Evolutionary conservation across 2,797 vertebrate genomes (phyloP).

Genomic region (Uromys caudimaculatus): DNA sequence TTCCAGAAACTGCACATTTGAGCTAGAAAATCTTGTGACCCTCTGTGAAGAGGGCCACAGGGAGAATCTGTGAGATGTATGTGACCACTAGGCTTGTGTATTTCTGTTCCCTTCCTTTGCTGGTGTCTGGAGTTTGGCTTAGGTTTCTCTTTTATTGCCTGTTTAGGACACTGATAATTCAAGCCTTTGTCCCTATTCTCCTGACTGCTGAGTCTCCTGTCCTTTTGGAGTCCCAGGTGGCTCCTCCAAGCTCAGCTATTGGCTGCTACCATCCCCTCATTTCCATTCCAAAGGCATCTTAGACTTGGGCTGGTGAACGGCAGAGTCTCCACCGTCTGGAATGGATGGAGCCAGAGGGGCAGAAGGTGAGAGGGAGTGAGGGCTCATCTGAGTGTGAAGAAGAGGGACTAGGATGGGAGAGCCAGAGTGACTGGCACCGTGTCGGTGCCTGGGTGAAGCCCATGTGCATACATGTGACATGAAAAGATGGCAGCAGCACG

Average conservation of each 20-base stretch:
- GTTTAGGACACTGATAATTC: background rate
- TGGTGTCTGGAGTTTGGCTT: background rate
- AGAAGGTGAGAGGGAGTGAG: background rate
- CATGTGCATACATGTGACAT: background rate
- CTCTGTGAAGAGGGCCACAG: background rate
- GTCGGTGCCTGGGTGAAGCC: background rate
- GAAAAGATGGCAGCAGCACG: background rate
- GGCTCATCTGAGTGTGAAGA: background rate
- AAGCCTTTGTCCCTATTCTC: conserved; percentile 20
- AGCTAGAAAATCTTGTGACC: background rate
- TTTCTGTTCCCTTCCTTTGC: background rate
- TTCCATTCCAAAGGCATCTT: background rate
- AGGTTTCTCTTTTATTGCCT: background rate
- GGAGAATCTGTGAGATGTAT: background rate
- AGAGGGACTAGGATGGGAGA: background rate
- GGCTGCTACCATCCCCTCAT: background rate
- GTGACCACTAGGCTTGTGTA: background rate
- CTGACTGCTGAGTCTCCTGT: background rate
- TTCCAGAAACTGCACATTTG: background rate
- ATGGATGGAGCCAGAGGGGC: background rate
- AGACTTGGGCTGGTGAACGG: background rate
- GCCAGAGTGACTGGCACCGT: background rate
- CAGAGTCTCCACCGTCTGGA: background rate
- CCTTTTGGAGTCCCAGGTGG: background rate
- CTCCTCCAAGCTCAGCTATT: background rate